These are phyloP conservation scores for Conomelus anceps DNA, from an alignment of 2,888 invertebrate species.

Conservation along the genomic window DNA sequence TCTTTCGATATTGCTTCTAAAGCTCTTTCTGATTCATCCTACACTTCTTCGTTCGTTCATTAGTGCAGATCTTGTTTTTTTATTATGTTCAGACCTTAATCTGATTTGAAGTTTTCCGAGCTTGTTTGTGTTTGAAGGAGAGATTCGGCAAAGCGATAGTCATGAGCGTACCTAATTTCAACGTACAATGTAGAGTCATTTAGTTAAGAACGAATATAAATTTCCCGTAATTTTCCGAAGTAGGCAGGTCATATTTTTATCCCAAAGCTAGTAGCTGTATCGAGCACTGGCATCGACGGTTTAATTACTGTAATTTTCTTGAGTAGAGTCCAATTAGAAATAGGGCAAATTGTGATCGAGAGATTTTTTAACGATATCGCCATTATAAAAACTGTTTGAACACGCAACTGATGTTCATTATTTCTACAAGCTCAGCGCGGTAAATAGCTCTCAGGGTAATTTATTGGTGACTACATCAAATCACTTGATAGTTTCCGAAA, in stretches of 20 bases:
- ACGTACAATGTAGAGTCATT: background rate
- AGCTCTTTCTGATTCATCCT: background rate
- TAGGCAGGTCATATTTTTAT: background rate
- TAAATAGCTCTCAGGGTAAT: background rate
- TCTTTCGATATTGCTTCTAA: background rate
- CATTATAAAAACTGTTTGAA: background rate
- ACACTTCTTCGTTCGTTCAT: background rate
- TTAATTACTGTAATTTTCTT: background rate
- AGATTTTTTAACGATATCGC: background rate
- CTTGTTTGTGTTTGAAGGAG: background rate
- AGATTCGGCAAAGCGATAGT: background rate
- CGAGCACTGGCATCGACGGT: background rate
- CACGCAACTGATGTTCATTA: background rate
- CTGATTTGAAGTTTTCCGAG: background rate
- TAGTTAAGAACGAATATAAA: background rate
- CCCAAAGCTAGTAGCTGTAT: background rate
- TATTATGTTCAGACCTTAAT: background rate
- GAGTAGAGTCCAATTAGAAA: background rate
- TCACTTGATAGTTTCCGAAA: background rate
- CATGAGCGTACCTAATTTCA: background rate
- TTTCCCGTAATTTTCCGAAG: background rate
- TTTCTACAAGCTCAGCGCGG: background rate
- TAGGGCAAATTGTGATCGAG: background rate
- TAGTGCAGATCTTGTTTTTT: background rate
- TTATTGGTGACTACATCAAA: background rate